Conservation (phyloP, 1,140 invertebrate genomes). For the Achroia grisella region DNA sequence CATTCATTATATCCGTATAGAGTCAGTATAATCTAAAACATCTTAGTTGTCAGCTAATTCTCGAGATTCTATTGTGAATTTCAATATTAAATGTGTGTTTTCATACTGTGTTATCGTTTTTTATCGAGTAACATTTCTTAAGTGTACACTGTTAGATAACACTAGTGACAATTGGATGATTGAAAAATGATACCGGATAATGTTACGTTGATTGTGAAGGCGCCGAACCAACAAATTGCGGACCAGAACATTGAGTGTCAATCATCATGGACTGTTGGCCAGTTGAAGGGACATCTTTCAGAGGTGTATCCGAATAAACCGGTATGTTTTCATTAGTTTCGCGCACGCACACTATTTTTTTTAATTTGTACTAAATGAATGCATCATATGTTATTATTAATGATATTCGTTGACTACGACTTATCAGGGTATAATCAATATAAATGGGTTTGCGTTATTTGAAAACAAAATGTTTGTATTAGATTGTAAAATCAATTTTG, state of each 20-base stretch:
- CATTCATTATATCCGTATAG: slow-evolving; percentile 12
- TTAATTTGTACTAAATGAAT: no score
- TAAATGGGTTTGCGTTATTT: no score
- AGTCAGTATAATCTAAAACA: slow-evolving; percentile 10
- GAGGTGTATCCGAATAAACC: slow-evolving; percentile 92
- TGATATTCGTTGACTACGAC: no score
- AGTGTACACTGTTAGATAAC: slow-evolving; percentile 43
- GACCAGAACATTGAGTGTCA: slow-evolving; percentile 89
- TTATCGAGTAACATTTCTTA: slow-evolving; percentile 1
- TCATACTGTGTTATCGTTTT: slow-evolving; percentile 3
- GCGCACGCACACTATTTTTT: no score
- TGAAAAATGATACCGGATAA: slow-evolving; percentile 68
- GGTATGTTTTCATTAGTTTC: slow-evolving; percentile 79
- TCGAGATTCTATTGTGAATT: neutral
- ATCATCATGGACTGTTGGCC: slow-evolving; percentile 87
- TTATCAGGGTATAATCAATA: no score
- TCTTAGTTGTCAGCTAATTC: slow-evolving; percentile 15
- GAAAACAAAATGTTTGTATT: no score
- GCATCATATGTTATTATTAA: no score
- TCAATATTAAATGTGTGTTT: slow-evolving; percentile 3
- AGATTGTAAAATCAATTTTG: no score
- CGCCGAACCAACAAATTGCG: slow-evolving; percentile 90
- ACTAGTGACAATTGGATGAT: slow-evolving; percentile 31
- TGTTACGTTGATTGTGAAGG: slow-evolving; percentile 87
- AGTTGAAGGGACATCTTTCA: slow-evolving; percentile 87